These are phyloP conservation scores for Penaeus chinensis DNA, from an alignment of 1,140 invertebrate genomes.

Conservation along the genomic window DNA sequence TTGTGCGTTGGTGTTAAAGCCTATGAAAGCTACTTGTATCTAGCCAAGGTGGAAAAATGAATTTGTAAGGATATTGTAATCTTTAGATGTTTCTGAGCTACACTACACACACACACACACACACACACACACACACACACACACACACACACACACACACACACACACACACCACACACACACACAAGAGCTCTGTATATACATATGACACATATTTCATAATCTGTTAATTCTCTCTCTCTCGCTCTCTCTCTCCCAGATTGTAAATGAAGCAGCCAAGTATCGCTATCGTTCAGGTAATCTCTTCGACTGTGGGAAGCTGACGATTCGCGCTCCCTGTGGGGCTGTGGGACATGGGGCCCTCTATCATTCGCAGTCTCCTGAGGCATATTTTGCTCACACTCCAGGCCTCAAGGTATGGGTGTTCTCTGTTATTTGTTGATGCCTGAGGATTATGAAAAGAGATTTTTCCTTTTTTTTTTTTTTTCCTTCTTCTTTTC, in stretches of 20 bases:
- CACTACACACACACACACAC: too few species aligned
- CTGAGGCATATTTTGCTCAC: constrained; percentile 97
- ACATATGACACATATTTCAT: neutral
- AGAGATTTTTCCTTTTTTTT: neutral
- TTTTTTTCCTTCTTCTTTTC: neutral
- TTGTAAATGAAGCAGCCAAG: constrained; percentile 89
- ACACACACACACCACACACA: too few species aligned
- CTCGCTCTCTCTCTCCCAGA: constrained; percentile 66
- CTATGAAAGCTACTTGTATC: neutral
- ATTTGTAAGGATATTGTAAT: too few species aligned
- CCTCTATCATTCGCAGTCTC: constrained; percentile 96
- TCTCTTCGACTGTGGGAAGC: constrained; percentile 87
- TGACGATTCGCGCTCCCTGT: constrained; percentile 91
- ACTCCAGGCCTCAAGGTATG: constrained; percentile 92
- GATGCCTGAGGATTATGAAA: neutral
- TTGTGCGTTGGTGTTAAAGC: neutral
- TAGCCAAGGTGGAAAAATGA: too few species aligned
- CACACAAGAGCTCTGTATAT: neutral
- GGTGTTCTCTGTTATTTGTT: neutral
- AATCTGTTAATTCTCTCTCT: neutral
- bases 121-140: too few species aligned
- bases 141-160: neutral
- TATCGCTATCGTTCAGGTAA: constrained; percentile 93
- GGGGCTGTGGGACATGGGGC: constrained; percentile 85
- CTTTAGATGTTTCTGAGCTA: too few species aligned